phyloP scores from a whole-genome alignment of 2,888 invertebrate genomes.

The Dicycla oo region DNA sequence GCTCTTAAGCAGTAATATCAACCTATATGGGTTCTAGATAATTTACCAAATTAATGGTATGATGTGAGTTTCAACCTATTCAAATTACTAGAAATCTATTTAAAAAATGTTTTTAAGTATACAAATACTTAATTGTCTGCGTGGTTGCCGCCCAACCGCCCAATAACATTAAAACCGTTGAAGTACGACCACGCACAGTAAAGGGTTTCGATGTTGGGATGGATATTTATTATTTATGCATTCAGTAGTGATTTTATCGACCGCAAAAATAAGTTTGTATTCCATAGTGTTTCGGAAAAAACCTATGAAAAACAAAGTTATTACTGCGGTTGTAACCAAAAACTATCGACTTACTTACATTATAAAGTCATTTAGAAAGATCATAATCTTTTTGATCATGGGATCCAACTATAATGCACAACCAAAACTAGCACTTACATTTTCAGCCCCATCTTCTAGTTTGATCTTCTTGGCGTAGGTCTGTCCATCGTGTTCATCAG shows the following conservation, averaged over 20 bases:
- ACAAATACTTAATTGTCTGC: too few species aligned
- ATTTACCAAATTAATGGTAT: not conserved
- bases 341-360: not conserved
- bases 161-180: not conserved
- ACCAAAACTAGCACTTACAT: conserved; percentile 70
- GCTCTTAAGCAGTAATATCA: not conserved
- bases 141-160: too few species aligned
- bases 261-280: not conserved
- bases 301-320: not conserved
- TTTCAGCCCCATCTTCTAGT: conserved; percentile 82
- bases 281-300: not conserved
- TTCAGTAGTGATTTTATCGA: not conserved
- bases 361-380: not conserved
- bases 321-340: not conserved
- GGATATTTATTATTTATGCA: not conserved
- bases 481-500: conserved; percentile 78
- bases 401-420: not conserved
- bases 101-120: not conserved
- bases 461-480: conserved; percentile 88
- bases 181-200: not conserved
- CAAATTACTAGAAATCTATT: too few species aligned
- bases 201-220: not conserved
- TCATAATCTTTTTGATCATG: not conserved
- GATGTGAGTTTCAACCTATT: not conserved
- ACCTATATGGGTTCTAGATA: not conserved